Evolutionary conservation across 1,140 invertebrate species (phyloP), one percentile per base, ranked within the genome.

Genomic region (Lepidurus couesii): DNA sequence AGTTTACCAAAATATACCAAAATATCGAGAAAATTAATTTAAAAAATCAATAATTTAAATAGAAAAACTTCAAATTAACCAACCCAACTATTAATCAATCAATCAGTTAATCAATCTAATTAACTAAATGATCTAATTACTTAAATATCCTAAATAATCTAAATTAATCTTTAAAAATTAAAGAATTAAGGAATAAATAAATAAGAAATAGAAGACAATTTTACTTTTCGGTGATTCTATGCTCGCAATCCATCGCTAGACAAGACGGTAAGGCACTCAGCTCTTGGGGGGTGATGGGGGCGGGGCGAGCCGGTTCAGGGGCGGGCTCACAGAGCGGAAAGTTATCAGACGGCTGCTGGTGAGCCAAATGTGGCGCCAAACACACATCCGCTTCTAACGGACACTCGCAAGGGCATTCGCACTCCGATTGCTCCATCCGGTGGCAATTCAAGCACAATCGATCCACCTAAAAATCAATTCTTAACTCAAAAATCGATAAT

Each of bases 371-470:
- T 26, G 44, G 65, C 9, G 44, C 75, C 21, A 47, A 80, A 75
- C 90, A 90, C 81, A 92, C 89, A 16, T 90, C 89, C 78, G 88
- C 84, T 82, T 92, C 90, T 44, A 96, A 86, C 16, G 91, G 91
- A 84, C 95, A 98, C 84, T 98, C 95, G 84, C 95, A 98, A 0
- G 95, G 95, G 86, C 95, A 98, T 84, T 98, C 96, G 82, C 95
- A 97, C 82, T 96, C 95, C 7, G 90, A 94, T 85, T 95, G 94
- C 84, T 97, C 96, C 93, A 97, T 95, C 24, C 94, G 89, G 84
- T 95, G 92, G 84, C 95, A 98, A 83, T 97, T 97, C 6, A 98
- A 87, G 84, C 95, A 98, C 0, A 93, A 86, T 24, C 94, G 89
- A 84, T 97, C 93, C 79, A 92, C 88, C 90, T 91, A 82, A 10